phyloP scores from a whole-genome alignment of 1,140 invertebrate species.

The Nixonia krombeini region DNA sequence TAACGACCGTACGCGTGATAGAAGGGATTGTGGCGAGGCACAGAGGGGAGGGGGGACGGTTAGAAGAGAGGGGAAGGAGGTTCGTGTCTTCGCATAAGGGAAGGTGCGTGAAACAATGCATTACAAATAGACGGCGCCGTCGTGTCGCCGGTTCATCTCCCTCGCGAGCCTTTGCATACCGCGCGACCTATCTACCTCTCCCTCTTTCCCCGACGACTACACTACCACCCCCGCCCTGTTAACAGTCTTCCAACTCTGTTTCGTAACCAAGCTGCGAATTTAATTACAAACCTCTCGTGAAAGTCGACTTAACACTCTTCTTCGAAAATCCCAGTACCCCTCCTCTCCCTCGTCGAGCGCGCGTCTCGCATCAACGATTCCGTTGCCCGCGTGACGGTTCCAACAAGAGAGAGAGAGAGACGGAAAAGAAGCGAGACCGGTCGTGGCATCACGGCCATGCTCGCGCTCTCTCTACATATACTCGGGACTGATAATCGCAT shows the following conservation, averaged over 20 bases:
- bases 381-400: conserved; percentile 3
- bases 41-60: not conserved
- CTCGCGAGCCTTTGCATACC: conserved; percentile 32
- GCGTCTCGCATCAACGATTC: too few relatives aligned
- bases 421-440: not conserved
- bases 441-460: not conserved
- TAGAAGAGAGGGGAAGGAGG: not conserved
- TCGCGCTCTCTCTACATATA: too few relatives aligned
- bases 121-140: conserved; percentile 46
- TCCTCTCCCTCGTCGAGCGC: too few relatives aligned
- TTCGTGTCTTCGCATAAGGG: conserved; percentile 21
- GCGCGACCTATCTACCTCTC: conserved; percentile 23
- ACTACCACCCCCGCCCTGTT: conserved; percentile 10
- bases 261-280: conserved; percentile 47
- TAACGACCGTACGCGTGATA: too few relatives aligned
- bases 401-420: not conserved
- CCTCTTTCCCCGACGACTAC: not conserved
- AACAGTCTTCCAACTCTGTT: too few relatives aligned
- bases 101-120: conserved; percentile 47
- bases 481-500: too few relatives aligned
- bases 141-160: conserved; percentile 26
- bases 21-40: too few relatives aligned
- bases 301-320: conserved; percentile 25
- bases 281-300: conserved; percentile 49
- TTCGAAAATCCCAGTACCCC: conserved; percentile 32